Percentiles rank a stretch among this genome's conserved stretches.
Evolutionary conservation across 1,140 invertebrate species (phyloP).

Genomic region (Himalopsyche phryganea): DNA sequence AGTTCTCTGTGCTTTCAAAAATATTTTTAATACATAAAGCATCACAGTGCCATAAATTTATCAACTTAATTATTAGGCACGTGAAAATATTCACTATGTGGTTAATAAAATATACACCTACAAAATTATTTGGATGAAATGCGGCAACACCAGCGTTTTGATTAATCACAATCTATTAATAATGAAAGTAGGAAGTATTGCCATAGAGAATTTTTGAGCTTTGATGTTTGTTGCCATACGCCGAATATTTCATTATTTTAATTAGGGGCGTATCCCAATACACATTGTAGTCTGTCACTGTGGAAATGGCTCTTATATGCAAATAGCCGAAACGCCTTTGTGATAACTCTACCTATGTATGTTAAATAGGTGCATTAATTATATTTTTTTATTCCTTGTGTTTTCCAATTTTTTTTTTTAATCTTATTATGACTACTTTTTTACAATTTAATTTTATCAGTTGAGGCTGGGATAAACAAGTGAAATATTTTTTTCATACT

Average conservation of each 20-base stretch:
- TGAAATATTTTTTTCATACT: too few relatives aligned
- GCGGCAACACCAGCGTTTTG: not conserved
- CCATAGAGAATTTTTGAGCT: conserved; percentile 9
- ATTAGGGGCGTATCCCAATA: conserved; percentile 23
- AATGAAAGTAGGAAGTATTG: conserved; percentile 12
- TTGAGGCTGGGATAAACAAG: too few relatives aligned
- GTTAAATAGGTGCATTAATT: too few relatives aligned
- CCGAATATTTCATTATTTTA: conserved; percentile 29
- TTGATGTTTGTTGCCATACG: conserved; percentile 11
- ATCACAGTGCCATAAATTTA: not conserved
- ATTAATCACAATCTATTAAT: conserved; percentile 28
- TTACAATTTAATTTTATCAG: too few relatives aligned
- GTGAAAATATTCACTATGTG: conserved; percentile 12
- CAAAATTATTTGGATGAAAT: conserved; percentile 2
- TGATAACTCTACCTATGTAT: too few relatives aligned
- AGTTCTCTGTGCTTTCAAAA: too few relatives aligned
- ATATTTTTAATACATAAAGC: too few relatives aligned
- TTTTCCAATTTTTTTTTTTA: too few relatives aligned
- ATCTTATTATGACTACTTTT: too few relatives aligned
- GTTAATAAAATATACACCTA: conserved; percentile 14
- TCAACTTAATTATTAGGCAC: conserved; percentile 3
- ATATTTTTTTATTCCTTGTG: too few relatives aligned
- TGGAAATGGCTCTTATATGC: conserved; percentile 16
- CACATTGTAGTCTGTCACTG: conserved; percentile 7
- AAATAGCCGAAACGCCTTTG: conserved; percentile 4